phyloP scores from a whole-genome alignment of 2,888 invertebrate species.

The Endomychus coccineus region DNA sequence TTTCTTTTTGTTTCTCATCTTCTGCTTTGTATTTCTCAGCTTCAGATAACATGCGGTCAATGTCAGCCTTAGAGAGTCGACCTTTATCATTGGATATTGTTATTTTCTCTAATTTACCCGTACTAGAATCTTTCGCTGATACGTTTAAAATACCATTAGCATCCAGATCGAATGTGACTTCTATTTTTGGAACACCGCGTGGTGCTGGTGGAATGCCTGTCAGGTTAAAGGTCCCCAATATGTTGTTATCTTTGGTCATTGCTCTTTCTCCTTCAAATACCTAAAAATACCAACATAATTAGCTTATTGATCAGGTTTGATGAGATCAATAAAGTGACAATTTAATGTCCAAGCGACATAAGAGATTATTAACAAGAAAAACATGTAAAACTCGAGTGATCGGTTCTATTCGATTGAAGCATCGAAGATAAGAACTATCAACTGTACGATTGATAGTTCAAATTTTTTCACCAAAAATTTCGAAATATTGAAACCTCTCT shows the following conservation, averaged over 20 bases:
- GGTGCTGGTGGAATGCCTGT: constrained; percentile 81
- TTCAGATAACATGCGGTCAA: constrained; percentile 75
- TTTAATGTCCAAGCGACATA: too few species aligned
- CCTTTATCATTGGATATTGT: constrained; percentile 85
- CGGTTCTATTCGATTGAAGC: too few species aligned
- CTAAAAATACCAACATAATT: constrained; percentile 33
- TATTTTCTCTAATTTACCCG: constrained; percentile 72
- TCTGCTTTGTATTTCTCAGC: constrained; percentile 72
- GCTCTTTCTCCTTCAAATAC: constrained; percentile 82
- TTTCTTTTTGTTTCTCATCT: constrained; percentile 63
- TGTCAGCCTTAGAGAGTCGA: constrained; percentile 75
- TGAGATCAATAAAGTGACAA: too few species aligned
- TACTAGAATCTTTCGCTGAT: constrained; percentile 68
- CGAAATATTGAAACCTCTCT: too few species aligned
- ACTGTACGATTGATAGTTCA: too few species aligned
- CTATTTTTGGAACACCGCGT: constrained; percentile 68
- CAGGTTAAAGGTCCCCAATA: constrained; percentile 73
- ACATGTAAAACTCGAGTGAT: too few species aligned
- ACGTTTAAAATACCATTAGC: constrained; percentile 85
- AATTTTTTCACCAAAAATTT: too few species aligned
- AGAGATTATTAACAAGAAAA: too few species aligned
- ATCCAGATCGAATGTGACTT: constrained; percentile 79
- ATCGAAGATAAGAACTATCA: too few species aligned
- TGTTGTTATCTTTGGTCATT: constrained; percentile 87
- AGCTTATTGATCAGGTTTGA: too few species aligned